A percentile compares a stretch with the other conserved stretches of the same genome.
These are phyloP conservation scores for Megalops atlanticus DNA, from an alignment of 2,113 vertebrate genomes.

Conservation along the genomic window DNA sequence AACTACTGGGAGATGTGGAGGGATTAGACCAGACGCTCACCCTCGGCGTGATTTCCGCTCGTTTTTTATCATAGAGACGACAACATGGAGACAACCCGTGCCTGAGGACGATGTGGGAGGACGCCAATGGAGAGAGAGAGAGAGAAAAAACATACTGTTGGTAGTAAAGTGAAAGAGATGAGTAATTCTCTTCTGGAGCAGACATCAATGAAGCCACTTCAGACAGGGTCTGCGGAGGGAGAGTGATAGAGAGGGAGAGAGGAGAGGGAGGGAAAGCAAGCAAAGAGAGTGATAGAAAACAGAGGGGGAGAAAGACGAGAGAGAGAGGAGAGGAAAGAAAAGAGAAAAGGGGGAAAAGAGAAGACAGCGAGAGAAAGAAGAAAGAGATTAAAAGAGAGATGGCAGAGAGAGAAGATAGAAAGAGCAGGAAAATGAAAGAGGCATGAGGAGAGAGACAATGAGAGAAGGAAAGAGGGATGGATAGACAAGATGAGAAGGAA, in stretches of 20 bases:
- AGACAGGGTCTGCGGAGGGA: neutral
- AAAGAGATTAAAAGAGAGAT: no score
- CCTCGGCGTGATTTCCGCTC: no score
- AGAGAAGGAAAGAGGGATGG: neutral
- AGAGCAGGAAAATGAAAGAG: neutral
- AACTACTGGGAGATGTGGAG: constrained; percentile 11
- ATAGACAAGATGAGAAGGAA: neutral
- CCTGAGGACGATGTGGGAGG: neutral
- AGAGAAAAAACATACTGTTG: neutral
- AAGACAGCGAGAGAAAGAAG: no score
- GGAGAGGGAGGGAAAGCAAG: neutral
- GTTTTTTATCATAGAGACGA: neutral
- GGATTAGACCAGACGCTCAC: constrained; percentile 13
- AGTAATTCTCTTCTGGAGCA: neutral
- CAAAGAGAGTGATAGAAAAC: no score
- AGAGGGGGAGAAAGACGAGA: neutral
- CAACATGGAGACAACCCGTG: neutral
- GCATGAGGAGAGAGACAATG: neutral
- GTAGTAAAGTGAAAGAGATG: neutral
- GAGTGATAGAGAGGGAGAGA: neutral
- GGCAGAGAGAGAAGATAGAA: neutral
- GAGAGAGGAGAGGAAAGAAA: neutral
- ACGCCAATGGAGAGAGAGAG: neutral
- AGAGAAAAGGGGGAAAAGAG: no score
- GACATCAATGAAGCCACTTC: neutral